Base-by-base conservation (phyloP, 1,140 invertebrate genomes). In the Acromyrmex charruanus region DNA sequence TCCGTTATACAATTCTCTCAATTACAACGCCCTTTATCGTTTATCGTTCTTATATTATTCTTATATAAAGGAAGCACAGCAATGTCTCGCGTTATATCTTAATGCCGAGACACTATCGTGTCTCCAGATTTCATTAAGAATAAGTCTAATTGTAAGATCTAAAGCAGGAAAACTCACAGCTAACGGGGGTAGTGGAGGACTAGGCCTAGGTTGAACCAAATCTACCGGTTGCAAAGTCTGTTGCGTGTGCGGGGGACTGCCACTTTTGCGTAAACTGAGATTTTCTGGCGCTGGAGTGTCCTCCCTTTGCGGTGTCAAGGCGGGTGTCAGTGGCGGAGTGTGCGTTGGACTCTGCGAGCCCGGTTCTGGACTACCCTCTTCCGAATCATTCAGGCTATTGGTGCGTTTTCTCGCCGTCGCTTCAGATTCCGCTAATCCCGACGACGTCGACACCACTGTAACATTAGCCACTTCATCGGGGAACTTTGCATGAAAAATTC, bases 201-300 rank as follows among this genome's bases (percentile, higher is more conserved):
- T 95, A 28, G 94, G 94, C 89, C 94, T 91, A 35, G 94, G 92
- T 75, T 95, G 94, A 28, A 95, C 94, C n/a, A 95, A 91, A 61
- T 95, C 93, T n/a, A 95, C 93, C 35, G 94, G 91, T 68, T 95
- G 94, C 9, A 94, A 74, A 4, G 90, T 90, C 55, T 93, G 93
- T 21, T 92, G 93, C 74, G 93, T 93, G 66, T 94, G 93, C n/a
- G 89, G 91, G 0, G 94, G 92, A 77, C 93, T 94, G 85, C 92
- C 91, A 65, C 86, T 91, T 69, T 96, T 94, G 25, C 94, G 92
- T 0, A 97, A 90, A 44, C 96, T 96, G 0, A 97, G 93, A 92
- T 97, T 97, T 91, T 97, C 96, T 0, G 96, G 96, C 4, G 96
- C 96, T 21, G 96, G 95, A 28, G 96, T 96, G 88, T 96, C 94